Base-by-base conservation (phyloP, 2,113 vertebrate species). In the Lates calcarifer region DNA sequence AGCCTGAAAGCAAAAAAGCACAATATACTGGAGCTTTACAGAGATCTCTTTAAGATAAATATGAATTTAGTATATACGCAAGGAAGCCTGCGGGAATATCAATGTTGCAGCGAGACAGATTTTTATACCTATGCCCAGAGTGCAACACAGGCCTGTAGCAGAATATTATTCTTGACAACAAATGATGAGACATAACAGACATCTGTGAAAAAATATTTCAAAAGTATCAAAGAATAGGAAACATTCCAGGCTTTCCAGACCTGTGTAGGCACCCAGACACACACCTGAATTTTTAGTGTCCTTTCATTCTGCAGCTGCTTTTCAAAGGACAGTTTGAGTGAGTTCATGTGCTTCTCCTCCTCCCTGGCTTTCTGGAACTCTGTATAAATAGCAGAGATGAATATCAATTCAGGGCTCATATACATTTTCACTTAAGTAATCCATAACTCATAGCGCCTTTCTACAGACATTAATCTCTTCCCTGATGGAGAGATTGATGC, bases 251-350 rank as follows among this genome's bases (percentile, higher is more conserved):
- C 35, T 87, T 76, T 76, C n/a, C 28, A 72, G 87, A 77, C 70
- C 55, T 65, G 74, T 61, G 86, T 78, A 77, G 78, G 79, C 61
- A n/a, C 56, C 14, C 61, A 79, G 79, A 82, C 67, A 83, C 87
- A 68, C 89, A 98, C 98, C 94, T 99, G 98, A 17, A 97, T 99
- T 94, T 99, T 99, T 47, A 99, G 95, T 0, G 97, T 99, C 89
- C 95, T 95, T 90, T 99, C 98, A 86, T 79, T 95, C 89, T 97
- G 91, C 49, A 99, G 82, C 53, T 96, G 97, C 84, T 96, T 99
- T 87, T 99, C 98, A 87, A 95, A 97, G 20, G 95, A 95, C 37
- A 94, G 58, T 90, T 96, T 97, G 85, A 97, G 77, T 35, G 78
- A 75, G 57, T 90, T 90, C 61, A 95, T 78, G 64, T 95, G 91